Conservation (phyloP, 2,888 invertebrate genomes). For the Tenthredo mesomela region DNA sequence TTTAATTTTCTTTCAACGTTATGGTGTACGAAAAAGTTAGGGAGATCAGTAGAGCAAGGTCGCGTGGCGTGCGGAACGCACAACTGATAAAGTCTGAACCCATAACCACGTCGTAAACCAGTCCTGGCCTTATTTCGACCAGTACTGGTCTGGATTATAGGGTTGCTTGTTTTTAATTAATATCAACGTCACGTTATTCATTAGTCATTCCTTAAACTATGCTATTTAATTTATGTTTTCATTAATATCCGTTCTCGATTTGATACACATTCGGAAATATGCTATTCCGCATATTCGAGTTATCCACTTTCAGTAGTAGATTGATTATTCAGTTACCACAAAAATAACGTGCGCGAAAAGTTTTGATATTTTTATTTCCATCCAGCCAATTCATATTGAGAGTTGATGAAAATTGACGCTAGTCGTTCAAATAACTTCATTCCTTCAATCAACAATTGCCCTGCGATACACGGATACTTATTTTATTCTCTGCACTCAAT, state of each 20-base stretch:
- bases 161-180: constrained; percentile 66
- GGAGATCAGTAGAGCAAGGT: constrained; percentile 26
- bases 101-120: constrained; percentile 60
- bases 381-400: neutral
- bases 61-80: constrained; percentile 47
- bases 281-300: neutral
- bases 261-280: neutral
- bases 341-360: neutral
- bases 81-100: constrained; percentile 61
- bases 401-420: neutral
- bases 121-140: constrained; percentile 58
- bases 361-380: neutral
- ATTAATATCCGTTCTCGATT: neutral
- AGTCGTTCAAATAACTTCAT: neutral
- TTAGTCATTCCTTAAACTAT: neutral
- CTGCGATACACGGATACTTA: neutral
- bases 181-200: constrained; percentile 63
- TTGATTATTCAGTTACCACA: neutral
- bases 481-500: neutral
- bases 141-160: constrained; percentile 51
- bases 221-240: neutral
- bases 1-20: neutral
- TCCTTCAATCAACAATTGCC: neutral
- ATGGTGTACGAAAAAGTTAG: neutral
- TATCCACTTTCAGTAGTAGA: neutral